Evolutionary conservation across 2,888 invertebrate genomes (phyloP).

Genomic region (Fabriciana adippe): DNA sequence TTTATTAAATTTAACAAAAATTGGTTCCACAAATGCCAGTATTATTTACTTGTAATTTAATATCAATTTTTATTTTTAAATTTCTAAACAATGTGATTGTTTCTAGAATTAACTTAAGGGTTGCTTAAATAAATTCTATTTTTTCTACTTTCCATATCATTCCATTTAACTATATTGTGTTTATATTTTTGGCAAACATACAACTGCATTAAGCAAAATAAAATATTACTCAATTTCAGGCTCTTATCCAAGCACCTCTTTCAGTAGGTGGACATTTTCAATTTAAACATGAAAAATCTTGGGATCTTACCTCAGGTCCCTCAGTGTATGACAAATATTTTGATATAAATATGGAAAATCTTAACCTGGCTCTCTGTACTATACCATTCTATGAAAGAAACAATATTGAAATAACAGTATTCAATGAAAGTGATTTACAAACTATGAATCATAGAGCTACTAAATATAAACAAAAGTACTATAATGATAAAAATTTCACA

Average conservation of each 20-base stretch:
- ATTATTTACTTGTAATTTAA: too few species aligned
- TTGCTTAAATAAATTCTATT: too few species aligned
- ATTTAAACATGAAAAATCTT: slow-evolving; percentile 78
- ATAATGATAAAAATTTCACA: slow-evolving; percentile 60
- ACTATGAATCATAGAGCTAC: slow-evolving; percentile 69
- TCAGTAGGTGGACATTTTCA: slow-evolving; percentile 77
- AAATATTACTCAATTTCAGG: slow-evolving; percentile 47
- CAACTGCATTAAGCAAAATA: not conserved
- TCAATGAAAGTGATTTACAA: slow-evolving; percentile 62
- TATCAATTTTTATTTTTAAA: too few species aligned
- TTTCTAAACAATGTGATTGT: too few species aligned
- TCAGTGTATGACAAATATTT: slow-evolving; percentile 75
- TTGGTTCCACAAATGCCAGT: too few species aligned
- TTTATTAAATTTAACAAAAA: too few species aligned
- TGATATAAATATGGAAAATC: slow-evolving; percentile 66
- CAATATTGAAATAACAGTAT: slow-evolving; percentile 55
- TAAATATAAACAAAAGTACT: slow-evolving; percentile 71
- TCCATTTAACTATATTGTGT: too few species aligned
- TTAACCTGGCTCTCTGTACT: slow-evolving; percentile 63
- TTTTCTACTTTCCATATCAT: too few species aligned
- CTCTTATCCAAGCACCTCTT: slow-evolving; percentile 67
- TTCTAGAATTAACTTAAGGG: too few species aligned
- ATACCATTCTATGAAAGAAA: slow-evolving; percentile 75
- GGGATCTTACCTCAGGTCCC: slow-evolving; percentile 64
- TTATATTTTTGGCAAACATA: not conserved